Percentiles rank a stretch among this genome's conserved stretches.
These are phyloP conservation scores for Stegana nigrithorax DNA, from an alignment of 2,888 invertebrate genomes.

Conservation along the genomic window DNA sequence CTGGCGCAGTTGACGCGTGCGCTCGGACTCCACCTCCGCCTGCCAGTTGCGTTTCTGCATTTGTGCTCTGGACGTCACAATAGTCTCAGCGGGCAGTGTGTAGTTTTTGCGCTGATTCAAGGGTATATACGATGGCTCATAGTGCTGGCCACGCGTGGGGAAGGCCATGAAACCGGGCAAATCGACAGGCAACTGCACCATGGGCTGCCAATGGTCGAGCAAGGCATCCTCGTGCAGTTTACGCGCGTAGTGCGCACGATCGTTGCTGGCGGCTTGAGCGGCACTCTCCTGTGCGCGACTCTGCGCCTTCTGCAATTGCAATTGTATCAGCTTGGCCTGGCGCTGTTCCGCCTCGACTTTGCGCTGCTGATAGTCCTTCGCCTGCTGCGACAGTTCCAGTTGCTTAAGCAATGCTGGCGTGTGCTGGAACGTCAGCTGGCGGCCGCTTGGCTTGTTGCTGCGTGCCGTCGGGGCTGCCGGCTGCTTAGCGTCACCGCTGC, in stretches of 20 bases:
- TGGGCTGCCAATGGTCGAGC: slow-evolving; percentile 35
- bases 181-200: slow-evolving; percentile 21
- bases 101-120: slow-evolving; percentile 38
- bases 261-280: slow-evolving; percentile 21
- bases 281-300: slow-evolving; percentile 40
- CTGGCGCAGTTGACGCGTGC: slow-evolving; percentile 41
- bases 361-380: slow-evolving; percentile 48
- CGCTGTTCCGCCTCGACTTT: slow-evolving; percentile 48
- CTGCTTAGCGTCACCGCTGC: slow-evolving; percentile 43
- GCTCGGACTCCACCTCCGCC: slow-evolving; percentile 38
- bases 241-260: slow-evolving; percentile 4
- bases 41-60: slow-evolving; percentile 50
- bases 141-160: background rate
- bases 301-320: slow-evolving; percentile 53
- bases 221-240: slow-evolving; percentile 5
- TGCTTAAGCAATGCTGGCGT: slow-evolving; percentile 56
- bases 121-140: slow-evolving; percentile 27
- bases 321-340: slow-evolving; percentile 50
- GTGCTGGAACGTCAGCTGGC: slow-evolving; percentile 49
- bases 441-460: slow-evolving; percentile 30
- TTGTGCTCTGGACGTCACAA: background rate
- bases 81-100: slow-evolving; percentile 35
- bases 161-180: background rate
- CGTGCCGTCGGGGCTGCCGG: slow-evolving; percentile 23
- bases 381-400: slow-evolving; percentile 45